Percentiles rank a stretch among this genome's conserved stretches.
phyloP scores from a whole-genome alignment of 1,140 invertebrate genomes.

The Armadillidium nasatum region DNA sequence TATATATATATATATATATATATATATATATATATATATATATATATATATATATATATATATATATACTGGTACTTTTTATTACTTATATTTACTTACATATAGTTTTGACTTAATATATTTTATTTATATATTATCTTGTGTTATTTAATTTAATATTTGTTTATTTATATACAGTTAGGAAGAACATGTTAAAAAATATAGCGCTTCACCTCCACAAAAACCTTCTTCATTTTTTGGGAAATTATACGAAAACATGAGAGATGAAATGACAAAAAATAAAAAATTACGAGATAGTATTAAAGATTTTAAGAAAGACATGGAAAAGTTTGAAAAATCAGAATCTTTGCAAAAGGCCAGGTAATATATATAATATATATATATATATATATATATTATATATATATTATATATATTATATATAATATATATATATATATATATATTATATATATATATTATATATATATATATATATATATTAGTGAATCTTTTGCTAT shows the following conservation, averaged over 20 bases:
- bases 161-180: too few relatives aligned
- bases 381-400: background rate
- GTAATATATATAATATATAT: constrained; percentile 47
- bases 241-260: constrained; percentile 86
- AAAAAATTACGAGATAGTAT: constrained; percentile 98
- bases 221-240: constrained; percentile 64
- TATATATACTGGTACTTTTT: too few relatives aligned
- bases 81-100: too few relatives aligned
- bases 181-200: background rate
- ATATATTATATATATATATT: constrained; percentile 3
- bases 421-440: background rate
- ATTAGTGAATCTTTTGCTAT: too few relatives aligned
- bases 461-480: background rate
- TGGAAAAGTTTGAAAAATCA: constrained; percentile 94
- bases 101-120: too few relatives aligned
- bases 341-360: constrained; percentile 89
- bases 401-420: background rate
- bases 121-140: too few relatives aligned
- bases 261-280: constrained; percentile 89
- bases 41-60: too few relatives aligned
- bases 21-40: too few relatives aligned
- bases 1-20: too few relatives aligned
- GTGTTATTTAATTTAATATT: too few relatives aligned
- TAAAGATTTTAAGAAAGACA: constrained; percentile 93
- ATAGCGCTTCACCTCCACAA: constrained; percentile 32